Base-by-base conservation (phyloP, 2,797 vertebrate species). In the Dicrostonyx torquatus region DNA sequence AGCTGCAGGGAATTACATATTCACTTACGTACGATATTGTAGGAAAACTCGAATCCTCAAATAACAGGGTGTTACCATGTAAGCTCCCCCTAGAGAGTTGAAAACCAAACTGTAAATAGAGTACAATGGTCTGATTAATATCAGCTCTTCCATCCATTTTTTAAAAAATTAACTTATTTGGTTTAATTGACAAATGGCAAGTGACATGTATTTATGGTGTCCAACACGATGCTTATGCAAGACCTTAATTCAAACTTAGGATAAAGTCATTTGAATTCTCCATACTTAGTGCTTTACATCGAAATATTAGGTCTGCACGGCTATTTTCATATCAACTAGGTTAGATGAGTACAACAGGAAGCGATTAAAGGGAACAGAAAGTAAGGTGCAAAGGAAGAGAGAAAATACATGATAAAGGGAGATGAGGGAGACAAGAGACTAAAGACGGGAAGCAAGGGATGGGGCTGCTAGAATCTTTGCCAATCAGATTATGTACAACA, bases 41-140 rank as follows among this genome's bases (percentile, higher is more conserved):
- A 68, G 77, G 78, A 95, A 96, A 92, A 79, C 29, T 68, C 77
- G 92, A 94, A 68, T 95, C 80, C 82, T 95, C 89, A 80, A 78
- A 93, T 85, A 88, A 94, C 72, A 95, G 68, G 34, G 45, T 89
- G 78, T 96, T 97, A 86, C 85, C 88, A 79, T 88, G 85, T 95
- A 24, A 97, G 62, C 45, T 91, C 96, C 94, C 96, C 95, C 94
- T 2, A 8, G 94, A 94, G 95, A 96, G 37, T 34, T 73, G 29
- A 96, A 94, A 96, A 87, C 12, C n/a, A 75, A 90, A 79, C 91
- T 50, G 62, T 37, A 82, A 94, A 94, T 26, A 92, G 62, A 82
- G 45, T 29, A 43, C 78, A 89, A 79, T 40, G 55, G 20, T 90
- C n/a, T 96, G 90, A 70, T 87, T 86, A 58, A 37, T 83, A 48